Base-by-base conservation (phyloP, 2,113 vertebrate species). In the Hippoglossus stenolepis region DNA sequence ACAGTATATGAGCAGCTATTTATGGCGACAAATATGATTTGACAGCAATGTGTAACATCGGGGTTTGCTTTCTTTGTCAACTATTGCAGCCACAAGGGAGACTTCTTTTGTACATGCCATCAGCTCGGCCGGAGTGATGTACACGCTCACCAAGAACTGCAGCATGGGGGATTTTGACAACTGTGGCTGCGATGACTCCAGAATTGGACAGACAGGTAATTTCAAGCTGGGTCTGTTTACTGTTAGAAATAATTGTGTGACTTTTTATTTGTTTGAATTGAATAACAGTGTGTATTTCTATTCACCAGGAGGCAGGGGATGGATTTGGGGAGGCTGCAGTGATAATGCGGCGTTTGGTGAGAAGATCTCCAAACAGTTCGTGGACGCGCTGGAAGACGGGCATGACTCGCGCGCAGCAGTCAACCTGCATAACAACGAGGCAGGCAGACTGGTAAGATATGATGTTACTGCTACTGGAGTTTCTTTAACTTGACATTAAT, bases 251-350 rank as follows among this genome's bases (percentile, higher is more conserved):
- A 6, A 40, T 7, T 20, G 10, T 0, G 35, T 59, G 3, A 21
- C 0, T 5, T 6, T 24, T 0, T n/a, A 17, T 15, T 23, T 38
- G 0, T 35, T 20, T 14, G 1, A 31, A 18, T 2, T 2, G 0
- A 71, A 58, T 62, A 65, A 53, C 1, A 38, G 1, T 6, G 0
- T 20, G 2, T 4, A 23, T 26, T 71, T 49, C 43, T 38, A 26
- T 70, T 77, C 40, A 7, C 0, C 81, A 99, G 98, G 98, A 67
- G 97, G 98, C 60, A 95, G 92, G 75, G 97, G 97, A 12, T 99
- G 98, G 98, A 95, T 99, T 74, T 99, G 98, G 98, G 97, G 97
- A 88, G 98, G 97, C 58, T 99, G 98, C 92, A 98, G 97, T 3
- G 97, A 99, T 88, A 98, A 99, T 4, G 95, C 95, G 67, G 96